Evolutionary conservation across 1,140 invertebrate species (phyloP), one percentile per base, ranked within the genome.

Genomic region (Araneus ventricosus): DNA sequence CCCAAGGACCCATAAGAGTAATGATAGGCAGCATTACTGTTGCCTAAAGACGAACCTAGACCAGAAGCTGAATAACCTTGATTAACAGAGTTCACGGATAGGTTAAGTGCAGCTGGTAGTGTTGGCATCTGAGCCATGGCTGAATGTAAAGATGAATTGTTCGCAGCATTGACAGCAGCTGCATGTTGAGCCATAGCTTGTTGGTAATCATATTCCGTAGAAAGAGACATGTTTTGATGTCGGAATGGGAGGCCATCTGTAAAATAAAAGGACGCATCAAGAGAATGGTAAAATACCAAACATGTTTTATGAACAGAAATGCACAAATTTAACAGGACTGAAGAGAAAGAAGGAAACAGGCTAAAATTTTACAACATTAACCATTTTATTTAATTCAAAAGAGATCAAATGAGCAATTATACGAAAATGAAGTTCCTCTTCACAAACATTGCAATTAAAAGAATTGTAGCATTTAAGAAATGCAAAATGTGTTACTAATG

Each of bases 151-250:
- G 93, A 93, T 22, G 94, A 94, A 37, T 61, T 94, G 85, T 94
- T 94, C 22, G 94, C 85, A n/a, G 93, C 93, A 41, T 88, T 92
- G 41, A 93, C 88, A 20, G 93, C 91, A 5, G 93, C 93, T 3
- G 88, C 92, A 87, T 94, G 94, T 52, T 94, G 94, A 8, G 94
- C 94, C 93, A 94, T 94, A 27, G 94, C 94, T n/a, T 94, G 94
- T 30, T 94, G 94, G 82, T 94, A 94, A 84, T 94, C 94, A 84
- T 92, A 94, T 70, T 94, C 93, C n/a, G 93, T 39, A n/a, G 93
- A 93, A n/a, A 93, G 67, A 61, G 93, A 90, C 88, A 93, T 93
- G 87, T 94, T 94, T 79, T 90, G 93, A 85, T 94, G 93, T 41
- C 93, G 59, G 63, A 94, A 90, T 39, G 93, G 93, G 89, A 94